Evolutionary conservation across 2,888 invertebrate genomes (phyloP).

Genomic region (Oxyteleia sp.): DNA sequence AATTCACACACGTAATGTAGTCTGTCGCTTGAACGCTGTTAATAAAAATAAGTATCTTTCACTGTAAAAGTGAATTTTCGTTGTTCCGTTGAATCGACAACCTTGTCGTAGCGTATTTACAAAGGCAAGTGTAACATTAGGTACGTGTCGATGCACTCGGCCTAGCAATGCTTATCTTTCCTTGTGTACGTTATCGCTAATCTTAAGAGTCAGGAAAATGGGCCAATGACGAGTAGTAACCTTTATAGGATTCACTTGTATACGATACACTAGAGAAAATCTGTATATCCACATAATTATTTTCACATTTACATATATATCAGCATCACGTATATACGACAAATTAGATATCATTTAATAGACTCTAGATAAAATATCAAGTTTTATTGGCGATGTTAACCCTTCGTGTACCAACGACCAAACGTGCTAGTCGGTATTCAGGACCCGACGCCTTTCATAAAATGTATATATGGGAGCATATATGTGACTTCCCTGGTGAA

Average conservation of each 20-base stretch:
- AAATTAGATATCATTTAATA: not conserved
- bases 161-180: constrained; percentile 67
- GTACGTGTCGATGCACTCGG: constrained; percentile 73
- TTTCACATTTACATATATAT: constrained; percentile 7
- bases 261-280: constrained; percentile 16
- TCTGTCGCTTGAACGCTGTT: not conserved
- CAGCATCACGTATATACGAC: not conserved
- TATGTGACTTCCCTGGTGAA: no score
- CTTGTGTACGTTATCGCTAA: constrained; percentile 59
- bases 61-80: constrained; percentile 2
- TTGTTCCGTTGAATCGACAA: constrained; percentile 13
- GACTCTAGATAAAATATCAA: not conserved
- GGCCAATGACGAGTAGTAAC: constrained; percentile 71
- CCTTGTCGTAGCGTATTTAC: constrained; percentile 41
- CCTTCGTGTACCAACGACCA: no score
- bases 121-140: constrained; percentile 69
- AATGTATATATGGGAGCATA: no score
- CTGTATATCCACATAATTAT: constrained; percentile 19
- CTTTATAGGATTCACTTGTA: constrained; percentile 52
- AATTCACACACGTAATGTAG: not conserved
- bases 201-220: constrained; percentile 64
- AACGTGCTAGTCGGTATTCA: no score
- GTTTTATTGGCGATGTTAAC: no score
- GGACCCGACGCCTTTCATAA: no score
- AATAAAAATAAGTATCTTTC: not conserved